Evolutionary conservation across 2,888 invertebrate species (phyloP).

Genomic region (Cantharis flavilabris): DNA sequence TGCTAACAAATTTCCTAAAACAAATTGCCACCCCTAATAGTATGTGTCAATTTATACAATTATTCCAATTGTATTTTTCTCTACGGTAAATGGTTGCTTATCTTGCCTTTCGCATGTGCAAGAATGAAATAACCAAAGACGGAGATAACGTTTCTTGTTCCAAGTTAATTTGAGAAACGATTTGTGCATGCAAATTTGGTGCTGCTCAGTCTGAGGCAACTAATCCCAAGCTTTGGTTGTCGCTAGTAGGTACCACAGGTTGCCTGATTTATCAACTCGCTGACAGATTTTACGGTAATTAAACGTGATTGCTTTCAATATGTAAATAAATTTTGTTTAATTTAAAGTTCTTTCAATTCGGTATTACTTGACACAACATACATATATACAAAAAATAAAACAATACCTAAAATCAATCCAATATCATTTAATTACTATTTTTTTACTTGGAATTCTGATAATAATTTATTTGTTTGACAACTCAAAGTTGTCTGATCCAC

Average conservation of each 20-base stretch:
- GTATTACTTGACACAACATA: neutral
- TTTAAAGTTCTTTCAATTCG: neutral
- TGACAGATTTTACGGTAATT: conserved; percentile 39
- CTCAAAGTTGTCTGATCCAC: too few relatives aligned
- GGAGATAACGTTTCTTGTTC: conserved; percentile 13
- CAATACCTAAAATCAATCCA: neutral
- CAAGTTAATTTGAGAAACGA: conserved; percentile 26
- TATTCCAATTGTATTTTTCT: conserved; percentile 12
- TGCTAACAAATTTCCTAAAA: conserved; percentile 36
- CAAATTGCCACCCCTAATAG: conserved; percentile 37
- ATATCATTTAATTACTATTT: too few relatives aligned
- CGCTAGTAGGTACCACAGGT: conserved; percentile 34
- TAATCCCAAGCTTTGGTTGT: conserved; percentile 39
- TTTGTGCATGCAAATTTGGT: conserved; percentile 38
- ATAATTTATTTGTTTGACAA: too few relatives aligned
- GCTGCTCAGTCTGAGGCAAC: conserved; percentile 28
- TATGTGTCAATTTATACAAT: conserved; percentile 37
- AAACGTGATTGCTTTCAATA: conserved; percentile 36
- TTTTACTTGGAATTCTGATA: too few relatives aligned
- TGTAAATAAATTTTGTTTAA: conserved; percentile 24
- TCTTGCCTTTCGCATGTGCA: neutral
- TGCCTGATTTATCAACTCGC: conserved; percentile 38
- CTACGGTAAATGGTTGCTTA: conserved; percentile 4
- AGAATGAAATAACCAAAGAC: conserved; percentile 8
- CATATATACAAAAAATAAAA: neutral